Base-by-base conservation (phyloP, 1,140 invertebrate species). In the Zaprionus gabonicus region DNA sequence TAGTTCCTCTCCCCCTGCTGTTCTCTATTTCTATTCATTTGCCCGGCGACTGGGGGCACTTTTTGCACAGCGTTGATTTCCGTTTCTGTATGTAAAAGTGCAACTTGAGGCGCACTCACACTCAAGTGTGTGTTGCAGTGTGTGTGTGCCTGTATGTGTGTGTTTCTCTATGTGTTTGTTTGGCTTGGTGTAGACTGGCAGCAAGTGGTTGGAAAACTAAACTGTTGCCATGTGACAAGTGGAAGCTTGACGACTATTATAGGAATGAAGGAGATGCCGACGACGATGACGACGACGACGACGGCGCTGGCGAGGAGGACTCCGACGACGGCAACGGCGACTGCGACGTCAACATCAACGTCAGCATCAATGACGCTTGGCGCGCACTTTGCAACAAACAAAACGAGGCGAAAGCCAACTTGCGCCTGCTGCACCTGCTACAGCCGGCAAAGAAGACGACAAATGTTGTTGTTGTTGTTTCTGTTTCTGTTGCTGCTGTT, bases 161-260 rank as follows among this genome's bases (percentile, higher is more conserved):
- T 80, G 71, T 75, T 56, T 51, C 44, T 25, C 44, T 57, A 68
- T 74, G 73, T 72, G 64, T 31, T 60, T 67, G 73, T 17, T 17
- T 46, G 41, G 5, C n/a, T 49, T 55, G 63, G 34, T 66, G 65
- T 76, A 51, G 36, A 65, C 70, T 77, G 70, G 78, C 75, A 78
- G 78, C 75, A 80, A 80, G 78, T 87, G 78, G 79, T 86, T 81
- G 80, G 75, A 79, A 84, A 90, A 88, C 84, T 88, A 88, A 88
- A 90, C 84, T 88, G 84, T 88, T 88, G 85, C 84, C 81, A 88
- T 88, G 85, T 88, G 84, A 90, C 84, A 88, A 88, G 84, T 88
- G 85, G 78, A 85, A 88, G 84, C 84, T 88, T 88, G 84, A 88
- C 78, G 84, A 88, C 78, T 74, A 69, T 70, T 57, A 76, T 67